Conservation (phyloP, 1,140 invertebrate genomes). For the Drosophila sturtevanti region DNA sequence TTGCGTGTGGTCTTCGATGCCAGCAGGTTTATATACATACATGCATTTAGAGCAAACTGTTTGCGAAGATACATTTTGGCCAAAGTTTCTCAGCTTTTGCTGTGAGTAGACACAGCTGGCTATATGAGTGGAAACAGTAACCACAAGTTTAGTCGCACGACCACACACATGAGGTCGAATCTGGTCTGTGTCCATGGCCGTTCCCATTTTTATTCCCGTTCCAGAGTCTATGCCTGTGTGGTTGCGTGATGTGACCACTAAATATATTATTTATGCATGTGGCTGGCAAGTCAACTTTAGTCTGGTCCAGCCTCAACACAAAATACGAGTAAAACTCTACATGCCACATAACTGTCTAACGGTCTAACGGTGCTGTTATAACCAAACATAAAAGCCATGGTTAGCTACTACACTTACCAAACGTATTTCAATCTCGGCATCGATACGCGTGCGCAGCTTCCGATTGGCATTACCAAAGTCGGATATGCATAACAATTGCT, state of each 20-base stretch:
- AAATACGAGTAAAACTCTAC: conserved; percentile 15
- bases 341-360: conserved; percentile 32
- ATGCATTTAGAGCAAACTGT: not conserved
- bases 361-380: conserved; percentile 15
- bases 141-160: conserved; percentile 43
- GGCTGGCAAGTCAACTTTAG: conserved; percentile 29
- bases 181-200: conserved; percentile 28
- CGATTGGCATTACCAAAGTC: conserved; percentile 88
- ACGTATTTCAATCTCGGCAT: conserved; percentile 93
- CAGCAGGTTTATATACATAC: not conserved
- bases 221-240: not conserved
- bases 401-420: conserved; percentile 86
- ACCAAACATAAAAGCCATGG: no score
- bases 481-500: conserved; percentile 89
- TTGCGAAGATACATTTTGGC: conserved; percentile 7
- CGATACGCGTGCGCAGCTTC: conserved; percentile 87
- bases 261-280: conserved; percentile 66
- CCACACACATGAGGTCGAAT: conserved; percentile 63
- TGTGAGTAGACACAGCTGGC: conserved; percentile 62
- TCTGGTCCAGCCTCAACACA: not conserved
- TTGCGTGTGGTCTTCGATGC: conserved; percentile 57
- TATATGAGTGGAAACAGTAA: conserved; percentile 26
- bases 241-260: conserved; percentile 21
- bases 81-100: conserved; percentile 18
- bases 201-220: not conserved